phyloP scores from a whole-genome alignment of 2,888 invertebrate genomes.

The Nemapogon koenigi region DNA sequence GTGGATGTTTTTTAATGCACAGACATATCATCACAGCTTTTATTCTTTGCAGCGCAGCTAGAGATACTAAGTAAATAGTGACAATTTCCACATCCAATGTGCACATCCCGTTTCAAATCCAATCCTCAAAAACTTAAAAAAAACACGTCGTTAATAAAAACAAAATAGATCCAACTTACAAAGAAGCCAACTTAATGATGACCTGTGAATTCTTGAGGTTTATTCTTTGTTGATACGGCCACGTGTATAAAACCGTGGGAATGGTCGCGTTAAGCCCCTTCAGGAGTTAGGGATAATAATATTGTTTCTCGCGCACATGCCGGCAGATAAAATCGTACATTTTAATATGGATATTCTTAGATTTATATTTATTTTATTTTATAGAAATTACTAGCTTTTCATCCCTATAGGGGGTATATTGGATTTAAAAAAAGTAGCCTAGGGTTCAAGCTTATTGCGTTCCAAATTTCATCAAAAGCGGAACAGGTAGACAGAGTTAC shows the following conservation, averaged over 20 bases:
- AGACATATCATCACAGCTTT: no score
- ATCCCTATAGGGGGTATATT: no score
- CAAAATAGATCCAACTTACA: background rate
- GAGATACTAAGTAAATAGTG: no score
- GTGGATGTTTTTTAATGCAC: no score
- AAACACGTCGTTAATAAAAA: background rate
- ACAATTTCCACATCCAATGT: no score
- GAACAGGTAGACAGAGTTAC: no score
- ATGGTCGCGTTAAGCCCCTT: constrained; percentile 45
- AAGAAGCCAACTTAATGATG: background rate
- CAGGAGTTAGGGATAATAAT: constrained; percentile 29
- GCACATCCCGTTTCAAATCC: background rate
- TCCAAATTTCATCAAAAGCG: no score
- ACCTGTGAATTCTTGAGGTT: constrained; percentile 5
- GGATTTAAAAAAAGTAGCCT: no score
- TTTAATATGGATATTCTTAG: background rate
- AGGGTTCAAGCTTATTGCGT: no score
- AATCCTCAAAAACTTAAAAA: background rate
- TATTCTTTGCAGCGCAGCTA: no score
- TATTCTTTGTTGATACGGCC: constrained; percentile 20
- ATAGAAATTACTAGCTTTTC: no score
- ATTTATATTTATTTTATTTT: background rate
- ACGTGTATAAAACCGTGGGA: constrained; percentile 27
- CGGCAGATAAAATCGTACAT: no score
- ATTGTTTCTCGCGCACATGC: constrained; percentile 62